phyloP scores from a whole-genome alignment of 2,888 invertebrate species.

The Macroteleia sp. region DNA sequence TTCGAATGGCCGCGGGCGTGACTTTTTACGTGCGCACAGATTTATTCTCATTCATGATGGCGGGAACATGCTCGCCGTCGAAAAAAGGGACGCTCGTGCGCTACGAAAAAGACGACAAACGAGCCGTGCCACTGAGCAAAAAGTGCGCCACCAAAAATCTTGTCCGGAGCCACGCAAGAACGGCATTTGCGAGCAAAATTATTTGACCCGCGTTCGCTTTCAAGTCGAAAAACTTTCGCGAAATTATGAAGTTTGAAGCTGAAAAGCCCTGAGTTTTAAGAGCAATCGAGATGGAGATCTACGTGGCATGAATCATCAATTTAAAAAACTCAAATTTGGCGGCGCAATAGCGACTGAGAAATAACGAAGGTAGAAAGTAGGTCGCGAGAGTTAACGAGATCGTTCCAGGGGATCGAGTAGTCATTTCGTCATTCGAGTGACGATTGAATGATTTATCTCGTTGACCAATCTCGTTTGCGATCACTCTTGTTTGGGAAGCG shows the following conservation, averaged over 20 bases:
- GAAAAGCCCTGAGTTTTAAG: constrained; percentile 1
- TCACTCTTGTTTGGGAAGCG: constrained; percentile 24
- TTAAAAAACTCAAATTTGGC: constrained; percentile 42
- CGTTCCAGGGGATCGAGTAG: constrained; percentile 68
- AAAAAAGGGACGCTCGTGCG: too few relatives aligned
- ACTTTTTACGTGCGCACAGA: constrained; percentile 66
- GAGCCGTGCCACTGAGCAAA: constrained; percentile 24
- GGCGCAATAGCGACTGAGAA: constrained; percentile 29
- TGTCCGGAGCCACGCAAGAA: background rate
- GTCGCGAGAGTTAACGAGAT: constrained; percentile 70
- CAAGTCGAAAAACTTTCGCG: constrained; percentile 7
- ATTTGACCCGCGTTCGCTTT: background rate
- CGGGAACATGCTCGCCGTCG: too few relatives aligned
- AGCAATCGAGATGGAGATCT: constrained; percentile 15
- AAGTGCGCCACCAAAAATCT: constrained; percentile 23
- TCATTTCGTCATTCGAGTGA: constrained; percentile 64
- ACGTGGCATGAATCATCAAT: constrained; percentile 49
- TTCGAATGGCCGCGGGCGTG: constrained; percentile 54
- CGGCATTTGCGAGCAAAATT: constrained; percentile 5
- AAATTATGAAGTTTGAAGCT: constrained; percentile 14
- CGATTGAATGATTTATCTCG: constrained; percentile 53
- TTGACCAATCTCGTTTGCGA: constrained; percentile 50
- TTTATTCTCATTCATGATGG: constrained; percentile 64
- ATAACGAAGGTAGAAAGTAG: constrained; percentile 64
- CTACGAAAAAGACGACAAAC: constrained; percentile 49